Conservation (phyloP, 2,888 invertebrate genomes). For the Cepaea hortensis region DNA sequence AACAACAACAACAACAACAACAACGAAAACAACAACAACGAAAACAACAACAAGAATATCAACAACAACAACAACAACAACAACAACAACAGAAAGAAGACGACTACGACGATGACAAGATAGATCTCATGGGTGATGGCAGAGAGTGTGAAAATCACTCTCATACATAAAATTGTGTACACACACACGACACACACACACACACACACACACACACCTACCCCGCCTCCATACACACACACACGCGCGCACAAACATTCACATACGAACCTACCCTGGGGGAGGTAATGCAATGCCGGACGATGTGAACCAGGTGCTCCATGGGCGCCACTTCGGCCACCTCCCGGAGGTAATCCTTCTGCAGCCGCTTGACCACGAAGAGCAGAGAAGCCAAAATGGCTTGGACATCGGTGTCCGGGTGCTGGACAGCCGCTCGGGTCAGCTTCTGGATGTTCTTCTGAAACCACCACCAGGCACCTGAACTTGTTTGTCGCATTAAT, state of each 20-base stretch:
- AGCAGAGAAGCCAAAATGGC: constrained; percentile 27
- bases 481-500: neutral
- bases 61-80: too few species aligned
- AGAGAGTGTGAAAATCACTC: too few species aligned
- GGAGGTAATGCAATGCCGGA: constrained; percentile 13
- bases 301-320: constrained; percentile 18
- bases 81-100: too few species aligned
- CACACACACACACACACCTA: too few species aligned
- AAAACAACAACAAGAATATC: too few species aligned
- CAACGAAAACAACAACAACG: too few species aligned
- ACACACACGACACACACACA: too few species aligned
- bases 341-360: constrained; percentile 23
- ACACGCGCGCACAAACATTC: neutral
- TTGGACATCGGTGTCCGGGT: neutral
- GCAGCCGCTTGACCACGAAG: constrained; percentile 20
- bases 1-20: too few species aligned
- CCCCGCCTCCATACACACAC: neutral
- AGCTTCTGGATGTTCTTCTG: constrained; percentile 32
- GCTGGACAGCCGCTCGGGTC: neutral
- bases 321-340: constrained; percentile 25
- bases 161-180: too few species aligned
- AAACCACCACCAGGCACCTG: neutral
- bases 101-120: too few species aligned
- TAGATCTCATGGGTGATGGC: too few species aligned
- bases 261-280: constrained; percentile 15